Conservation (phyloP, 92 coral and sea anemone species). For the Umimayanthus chanpuru region DNA sequence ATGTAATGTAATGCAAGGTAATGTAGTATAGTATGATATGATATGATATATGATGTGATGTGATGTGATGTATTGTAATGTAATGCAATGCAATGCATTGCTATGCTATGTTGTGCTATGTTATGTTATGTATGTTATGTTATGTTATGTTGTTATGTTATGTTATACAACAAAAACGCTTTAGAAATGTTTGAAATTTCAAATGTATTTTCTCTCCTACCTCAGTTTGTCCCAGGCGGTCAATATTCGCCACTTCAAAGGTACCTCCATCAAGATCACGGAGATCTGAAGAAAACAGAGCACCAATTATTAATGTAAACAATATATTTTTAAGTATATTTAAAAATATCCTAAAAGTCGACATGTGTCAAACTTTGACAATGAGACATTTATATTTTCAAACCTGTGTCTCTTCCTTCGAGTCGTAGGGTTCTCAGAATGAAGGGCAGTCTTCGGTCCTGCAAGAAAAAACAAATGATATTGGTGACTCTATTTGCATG, state of each 20-base stretch:
- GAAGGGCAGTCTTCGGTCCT: conserved; percentile 32
- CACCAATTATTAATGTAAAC: not conserved
- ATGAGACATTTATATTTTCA: not conserved
- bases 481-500: too few species aligned
- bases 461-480: not conserved
- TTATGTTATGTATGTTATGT: too few species aligned
- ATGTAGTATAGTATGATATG: too few species aligned
- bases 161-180: not conserved
- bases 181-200: not conserved
- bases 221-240: conserved; percentile 46
- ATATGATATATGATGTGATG: too few species aligned
- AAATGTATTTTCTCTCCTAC: not conserved
- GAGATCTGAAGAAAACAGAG: not conserved
- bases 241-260: conserved; percentile 46
- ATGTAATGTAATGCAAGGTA: too few species aligned
- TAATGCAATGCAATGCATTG: too few species aligned
- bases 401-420: conserved; percentile 28
- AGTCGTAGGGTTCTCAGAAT: conserved; percentile 19
- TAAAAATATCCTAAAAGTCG: not conserved
- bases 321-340: conserved; percentile 2
- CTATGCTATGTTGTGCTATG: too few species aligned
- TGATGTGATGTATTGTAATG: too few species aligned
- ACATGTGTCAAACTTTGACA: not conserved
- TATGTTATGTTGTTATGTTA: too few species aligned
- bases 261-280: not conserved